Conservation (phyloP, 2,888 invertebrate genomes). For the Biston stratarius region DNA sequence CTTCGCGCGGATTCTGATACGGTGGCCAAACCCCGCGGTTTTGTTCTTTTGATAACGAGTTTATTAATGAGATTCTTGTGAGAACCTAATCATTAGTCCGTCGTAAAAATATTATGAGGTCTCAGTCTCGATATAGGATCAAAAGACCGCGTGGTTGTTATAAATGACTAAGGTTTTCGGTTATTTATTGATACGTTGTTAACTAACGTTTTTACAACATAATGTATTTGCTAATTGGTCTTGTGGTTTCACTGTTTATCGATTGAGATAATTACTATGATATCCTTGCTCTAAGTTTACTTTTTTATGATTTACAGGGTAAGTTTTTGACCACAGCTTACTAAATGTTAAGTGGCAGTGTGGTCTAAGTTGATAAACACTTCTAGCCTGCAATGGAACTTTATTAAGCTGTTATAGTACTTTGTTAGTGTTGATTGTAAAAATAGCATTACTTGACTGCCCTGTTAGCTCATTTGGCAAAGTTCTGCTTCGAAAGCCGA, state of each 20-base stretch:
- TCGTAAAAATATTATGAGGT: constrained; percentile 32
- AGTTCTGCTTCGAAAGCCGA: too few species aligned
- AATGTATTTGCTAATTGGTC: constrained; percentile 19
- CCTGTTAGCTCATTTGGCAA: too few species aligned
- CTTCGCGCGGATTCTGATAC: constrained; percentile 67
- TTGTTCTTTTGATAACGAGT: constrained; percentile 42
- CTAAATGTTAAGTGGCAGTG: too few species aligned
- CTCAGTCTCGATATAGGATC: constrained; percentile 22
- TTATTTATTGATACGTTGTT: constrained; percentile 29
- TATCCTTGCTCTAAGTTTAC: neutral
- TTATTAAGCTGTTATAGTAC: constrained; percentile 1
- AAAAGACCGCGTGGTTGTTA: constrained; percentile 18
- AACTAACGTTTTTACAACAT: constrained; percentile 14
- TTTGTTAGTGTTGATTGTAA: neutral
- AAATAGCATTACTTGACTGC: too few species aligned
- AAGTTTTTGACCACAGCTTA: too few species aligned
- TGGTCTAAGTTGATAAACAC: too few species aligned
- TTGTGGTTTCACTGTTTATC: constrained; percentile 7
- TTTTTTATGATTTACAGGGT: too few species aligned
- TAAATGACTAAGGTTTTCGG: constrained; percentile 27
- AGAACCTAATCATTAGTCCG: constrained; percentile 32
- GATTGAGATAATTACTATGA: neutral
- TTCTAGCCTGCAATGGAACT: too few species aligned
- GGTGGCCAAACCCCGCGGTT: constrained; percentile 54
- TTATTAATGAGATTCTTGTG: constrained; percentile 42